These are phyloP conservation scores for Hydrocynus forskahlii DNA, from an alignment of 2,797 vertebrate genomes.

Conservation along the genomic window DNA sequence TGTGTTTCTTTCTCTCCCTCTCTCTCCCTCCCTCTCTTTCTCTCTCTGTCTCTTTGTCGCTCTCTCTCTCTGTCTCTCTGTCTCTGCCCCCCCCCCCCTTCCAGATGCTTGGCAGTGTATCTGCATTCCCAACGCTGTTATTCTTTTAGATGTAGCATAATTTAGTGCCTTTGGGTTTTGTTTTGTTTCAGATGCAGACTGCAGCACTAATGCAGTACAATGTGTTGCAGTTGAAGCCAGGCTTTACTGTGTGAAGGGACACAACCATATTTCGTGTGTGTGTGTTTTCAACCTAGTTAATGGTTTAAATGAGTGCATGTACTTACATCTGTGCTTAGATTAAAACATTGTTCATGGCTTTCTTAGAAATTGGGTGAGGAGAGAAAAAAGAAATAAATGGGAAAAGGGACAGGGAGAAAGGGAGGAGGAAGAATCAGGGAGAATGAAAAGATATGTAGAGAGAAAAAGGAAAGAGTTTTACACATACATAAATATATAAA, in stretches of 20 bases:
- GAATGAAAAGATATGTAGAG: neutral
- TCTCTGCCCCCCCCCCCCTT: neutral
- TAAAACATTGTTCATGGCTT: no score
- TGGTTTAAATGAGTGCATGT: neutral
- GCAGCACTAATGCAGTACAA: neutral
- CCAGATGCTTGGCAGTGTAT: neutral
- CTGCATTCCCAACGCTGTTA: neutral
- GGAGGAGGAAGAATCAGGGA: neutral
- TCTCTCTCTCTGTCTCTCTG: no score
- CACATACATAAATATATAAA: no score
- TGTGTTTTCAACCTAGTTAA: neutral
- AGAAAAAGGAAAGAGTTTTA: neutral
- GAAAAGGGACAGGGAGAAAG: neutral
- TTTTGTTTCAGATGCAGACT: neutral
- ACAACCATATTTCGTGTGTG: neutral
- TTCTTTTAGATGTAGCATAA: neutral
- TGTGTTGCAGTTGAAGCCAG: neutral
- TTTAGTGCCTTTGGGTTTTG: neutral
- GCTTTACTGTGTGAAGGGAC: neutral
- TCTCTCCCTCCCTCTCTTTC: no score
- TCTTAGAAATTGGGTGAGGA: no score
- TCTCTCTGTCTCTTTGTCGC: no score
- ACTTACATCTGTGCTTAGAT: neutral
- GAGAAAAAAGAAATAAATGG: neutral
- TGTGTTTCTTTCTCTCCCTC: no score